phyloP scores from a whole-genome alignment of 2,888 invertebrate species.

The Leptinotarsa rubiginosa region DNA sequence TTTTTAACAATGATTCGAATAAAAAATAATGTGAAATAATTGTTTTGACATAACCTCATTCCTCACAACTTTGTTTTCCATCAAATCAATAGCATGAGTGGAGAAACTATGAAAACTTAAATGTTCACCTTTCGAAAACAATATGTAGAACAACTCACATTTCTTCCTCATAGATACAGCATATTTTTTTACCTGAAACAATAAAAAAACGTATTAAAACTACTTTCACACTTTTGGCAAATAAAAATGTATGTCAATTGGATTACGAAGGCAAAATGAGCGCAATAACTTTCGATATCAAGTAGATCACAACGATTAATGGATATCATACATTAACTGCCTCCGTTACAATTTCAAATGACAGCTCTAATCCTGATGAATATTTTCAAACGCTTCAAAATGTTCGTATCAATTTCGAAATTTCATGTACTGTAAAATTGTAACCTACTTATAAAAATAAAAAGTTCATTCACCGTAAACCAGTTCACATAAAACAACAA shows the following conservation, averaged over 20 bases:
- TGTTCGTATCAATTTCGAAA: background rate
- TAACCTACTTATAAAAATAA: constrained; percentile 13
- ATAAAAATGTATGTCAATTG: background rate
- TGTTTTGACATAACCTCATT: no score
- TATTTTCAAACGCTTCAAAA: background rate
- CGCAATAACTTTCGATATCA: constrained; percentile 11
- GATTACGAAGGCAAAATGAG: constrained; percentile 4
- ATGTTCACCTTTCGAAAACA: no score
- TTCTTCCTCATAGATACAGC: constrained; percentile 27
- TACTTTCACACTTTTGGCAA: no score
- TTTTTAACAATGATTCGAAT: no score
- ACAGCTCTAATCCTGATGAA: background rate
- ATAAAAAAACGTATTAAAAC: background rate
- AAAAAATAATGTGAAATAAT: no score
- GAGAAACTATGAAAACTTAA: no score
- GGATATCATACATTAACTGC: background rate
- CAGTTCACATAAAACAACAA: background rate
- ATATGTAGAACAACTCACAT: background rate
- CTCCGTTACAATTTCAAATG: constrained; percentile 9
- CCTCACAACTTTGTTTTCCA: no score
- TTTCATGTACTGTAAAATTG: background rate
- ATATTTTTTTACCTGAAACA: constrained; percentile 27
- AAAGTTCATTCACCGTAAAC: constrained; percentile 8
- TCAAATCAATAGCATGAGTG: no score
- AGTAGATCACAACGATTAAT: background rate